Evolutionary conservation across 2,113 vertebrate species (phyloP), one percentile per base, ranked within the genome.

Genomic region (Guaruba guarouba): DNA sequence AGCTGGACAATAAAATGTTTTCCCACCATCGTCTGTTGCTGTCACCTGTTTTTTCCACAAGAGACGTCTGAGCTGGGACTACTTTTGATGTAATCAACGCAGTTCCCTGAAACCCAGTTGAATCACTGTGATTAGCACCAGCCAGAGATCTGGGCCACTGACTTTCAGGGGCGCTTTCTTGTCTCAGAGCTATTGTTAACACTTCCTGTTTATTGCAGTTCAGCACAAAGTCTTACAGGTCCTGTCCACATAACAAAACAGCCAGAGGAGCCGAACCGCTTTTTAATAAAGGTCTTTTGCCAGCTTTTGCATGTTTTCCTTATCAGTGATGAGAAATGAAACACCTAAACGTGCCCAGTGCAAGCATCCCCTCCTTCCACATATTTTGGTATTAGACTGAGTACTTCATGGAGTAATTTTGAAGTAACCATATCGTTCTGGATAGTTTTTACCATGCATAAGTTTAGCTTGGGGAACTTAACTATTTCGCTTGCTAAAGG

Each of bases 171-270:
- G 83, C 96, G 88, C 85, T 76, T 92, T 94, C 95, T 96, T 92
- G 90, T 94, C 95, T 92, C 94, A 96, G 76, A 88, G 91, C 94
- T 88, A 96, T 96, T 97, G 97, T 97, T 97, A 95, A 88, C 1
- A 13, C 13, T 96, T 97, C 95, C 90, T 97, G 97, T 97, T 96
- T 95, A 87, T 92, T 64, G 86, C 82, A 92, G 83, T 25, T 79
- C 86, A 89, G 90, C 93, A 97, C 95, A 96, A 95, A 97, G 88
- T 81, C 73, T 75, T 51, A 11, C 51, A 80, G 90, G 73, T 82
- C 75, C 92, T 55, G 88, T 85, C 95, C 92, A 74, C 70, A 19
- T 33, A 87, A 63, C 48, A 94, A 66, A 94, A 75, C 41, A 86
- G 61, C 76, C 91, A 43, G 51, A 87, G 77, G 37, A 96, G 81